Conservation (phyloP, 2,797 vertebrate genomes). For the Glyptemys insculpta region DNA sequence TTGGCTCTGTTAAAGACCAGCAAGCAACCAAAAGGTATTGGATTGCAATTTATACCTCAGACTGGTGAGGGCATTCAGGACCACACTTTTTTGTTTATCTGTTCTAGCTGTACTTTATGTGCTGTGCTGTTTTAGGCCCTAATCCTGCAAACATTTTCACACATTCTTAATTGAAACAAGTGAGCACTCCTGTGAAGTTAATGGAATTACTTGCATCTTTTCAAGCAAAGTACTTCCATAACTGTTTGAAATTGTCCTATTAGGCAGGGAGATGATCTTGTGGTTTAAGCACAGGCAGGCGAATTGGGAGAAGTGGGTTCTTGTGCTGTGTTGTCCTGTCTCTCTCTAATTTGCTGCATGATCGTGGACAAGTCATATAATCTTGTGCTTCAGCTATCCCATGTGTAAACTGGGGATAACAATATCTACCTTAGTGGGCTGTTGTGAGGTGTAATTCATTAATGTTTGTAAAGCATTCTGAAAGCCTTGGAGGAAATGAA, state of each 20-base stretch:
- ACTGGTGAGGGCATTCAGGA: not conserved
- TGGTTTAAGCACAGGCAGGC: not conserved
- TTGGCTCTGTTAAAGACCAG: not conserved
- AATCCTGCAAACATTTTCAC: not conserved
- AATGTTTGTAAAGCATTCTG: not conserved
- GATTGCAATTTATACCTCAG: not conserved
- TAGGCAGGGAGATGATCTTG: not conserved
- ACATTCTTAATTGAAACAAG: not conserved
- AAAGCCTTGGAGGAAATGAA: not conserved
- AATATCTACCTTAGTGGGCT: not conserved
- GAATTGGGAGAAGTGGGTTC: rapidly evolving
- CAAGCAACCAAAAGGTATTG: not conserved
- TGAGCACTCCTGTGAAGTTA: not conserved
- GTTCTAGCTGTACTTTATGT: not conserved
- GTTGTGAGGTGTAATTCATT: not conserved
- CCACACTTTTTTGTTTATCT: not conserved
- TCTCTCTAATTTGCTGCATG: not conserved
- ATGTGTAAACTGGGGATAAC: not conserved
- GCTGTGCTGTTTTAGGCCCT: not conserved
- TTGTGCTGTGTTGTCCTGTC: not conserved
- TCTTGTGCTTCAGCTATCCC: not conserved
- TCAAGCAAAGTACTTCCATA: not conserved
- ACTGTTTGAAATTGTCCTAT: not conserved
- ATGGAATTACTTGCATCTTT: not conserved
- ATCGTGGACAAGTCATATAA: rapidly evolving